Percentiles rank a stretch among this genome's conserved stretches.
Conservation (phyloP, 1,140 invertebrate species). For the Drosophila nigrodunni region DNA sequence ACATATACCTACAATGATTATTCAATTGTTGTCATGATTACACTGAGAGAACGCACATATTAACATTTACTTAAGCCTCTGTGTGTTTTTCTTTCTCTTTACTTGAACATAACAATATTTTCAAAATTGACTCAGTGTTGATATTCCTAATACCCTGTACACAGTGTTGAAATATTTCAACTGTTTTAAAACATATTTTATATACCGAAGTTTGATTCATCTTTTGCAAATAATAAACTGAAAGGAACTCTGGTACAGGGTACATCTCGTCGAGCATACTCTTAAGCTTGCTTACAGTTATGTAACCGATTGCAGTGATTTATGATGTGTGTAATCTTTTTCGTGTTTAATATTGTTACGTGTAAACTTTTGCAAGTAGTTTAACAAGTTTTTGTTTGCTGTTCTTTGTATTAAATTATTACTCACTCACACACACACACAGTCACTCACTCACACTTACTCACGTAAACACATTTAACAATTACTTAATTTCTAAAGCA, state of each 20-base stretch:
- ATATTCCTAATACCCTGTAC: too few species aligned
- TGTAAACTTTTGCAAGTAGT: conserved; percentile 3
- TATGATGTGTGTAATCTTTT: not conserved
- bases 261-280: not conserved
- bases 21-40: conserved; percentile 48
- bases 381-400: conserved; percentile 16
- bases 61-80: conserved; percentile 63
- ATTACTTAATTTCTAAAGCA: conserved; percentile 45
- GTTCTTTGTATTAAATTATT: conserved; percentile 4
- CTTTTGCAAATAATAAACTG: too few species aligned
- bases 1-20: conserved; percentile 6
- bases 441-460: conserved; percentile 26
- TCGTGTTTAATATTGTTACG: not conserved
- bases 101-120: conserved; percentile 20
- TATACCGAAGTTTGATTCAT: too few species aligned
- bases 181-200: not conserved
- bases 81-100: not conserved
- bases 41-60: conserved; percentile 62
- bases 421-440: conserved; percentile 31
- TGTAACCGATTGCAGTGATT: conserved; percentile 12
- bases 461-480: conserved; percentile 59
- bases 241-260: not conserved
- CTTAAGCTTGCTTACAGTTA: not conserved
- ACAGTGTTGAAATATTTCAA: too few species aligned
- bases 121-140: conserved; percentile 61